These are phyloP conservation scores for Synanthedon tipuliformis DNA, from an alignment of 2,888 invertebrate genomes.

Conservation along the genomic window DNA sequence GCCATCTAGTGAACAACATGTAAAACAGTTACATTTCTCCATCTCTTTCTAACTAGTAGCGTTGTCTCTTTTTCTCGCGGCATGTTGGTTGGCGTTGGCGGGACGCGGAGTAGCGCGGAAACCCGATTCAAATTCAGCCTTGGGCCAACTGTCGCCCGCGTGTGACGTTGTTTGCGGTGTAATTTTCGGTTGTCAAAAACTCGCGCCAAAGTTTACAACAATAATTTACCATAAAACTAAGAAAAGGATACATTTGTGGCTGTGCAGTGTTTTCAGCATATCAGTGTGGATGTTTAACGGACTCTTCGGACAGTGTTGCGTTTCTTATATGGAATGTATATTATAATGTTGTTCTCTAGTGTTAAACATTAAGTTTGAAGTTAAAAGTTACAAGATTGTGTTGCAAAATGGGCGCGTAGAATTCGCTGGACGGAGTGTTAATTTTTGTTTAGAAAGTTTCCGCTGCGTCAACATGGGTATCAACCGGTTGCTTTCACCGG, in stretches of 20 bases:
- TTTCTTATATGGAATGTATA: not conserved
- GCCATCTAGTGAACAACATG: not conserved
- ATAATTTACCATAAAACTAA: not conserved
- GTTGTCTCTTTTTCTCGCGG: not conserved
- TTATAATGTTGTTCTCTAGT: not conserved
- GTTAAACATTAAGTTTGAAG: conserved; percentile 38
- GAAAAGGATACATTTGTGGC: not conserved
- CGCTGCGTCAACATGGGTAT: conserved; percentile 46
- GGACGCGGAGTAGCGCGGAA: not conserved
- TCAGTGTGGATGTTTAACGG: not conserved
- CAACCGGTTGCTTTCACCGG: conserved; percentile 58
- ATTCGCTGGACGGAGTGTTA: conserved; percentile 32
- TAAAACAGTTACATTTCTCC: not conserved
- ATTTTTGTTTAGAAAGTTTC: conserved; percentile 47
- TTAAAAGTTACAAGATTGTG: conserved; percentile 27
- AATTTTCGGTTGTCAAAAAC: conserved; percentile 23
- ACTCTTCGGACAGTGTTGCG: not conserved
- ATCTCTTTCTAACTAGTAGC: not conserved
- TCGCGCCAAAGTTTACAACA: conserved; percentile 33
- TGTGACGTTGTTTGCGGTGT: conserved; percentile 27
- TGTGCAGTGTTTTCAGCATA: not conserved
- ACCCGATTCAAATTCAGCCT: conserved; percentile 25
- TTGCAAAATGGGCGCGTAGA: conserved; percentile 52
- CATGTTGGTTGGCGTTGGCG: not conserved
- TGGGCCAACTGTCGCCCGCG: conserved; percentile 50